Conservation (phyloP, 2,888 invertebrate species). For the Nudaria mundana region DNA sequence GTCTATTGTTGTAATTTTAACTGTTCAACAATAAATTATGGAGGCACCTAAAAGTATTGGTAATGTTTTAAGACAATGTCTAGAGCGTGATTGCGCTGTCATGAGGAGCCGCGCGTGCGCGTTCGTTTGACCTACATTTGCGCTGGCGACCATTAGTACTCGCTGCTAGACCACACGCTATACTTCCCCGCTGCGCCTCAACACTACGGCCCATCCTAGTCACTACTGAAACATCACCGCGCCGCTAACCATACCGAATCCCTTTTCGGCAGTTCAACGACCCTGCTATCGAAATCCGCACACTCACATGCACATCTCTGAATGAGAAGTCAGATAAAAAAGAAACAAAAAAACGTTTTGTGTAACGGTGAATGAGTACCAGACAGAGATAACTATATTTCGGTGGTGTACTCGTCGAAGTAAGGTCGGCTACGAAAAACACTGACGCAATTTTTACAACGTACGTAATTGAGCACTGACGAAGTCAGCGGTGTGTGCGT, state of each 20-base stretch:
- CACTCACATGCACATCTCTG: constrained; percentile 71
- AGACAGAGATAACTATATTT: constrained; percentile 80
- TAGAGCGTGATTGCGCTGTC: constrained; percentile 44
- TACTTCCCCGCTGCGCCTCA: constrained; percentile 33
- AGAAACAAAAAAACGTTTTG: constrained; percentile 67
- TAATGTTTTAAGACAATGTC: constrained; percentile 28
- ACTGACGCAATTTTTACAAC: constrained; percentile 81
- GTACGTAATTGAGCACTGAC: constrained; percentile 77
- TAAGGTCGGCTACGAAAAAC: constrained; percentile 79
- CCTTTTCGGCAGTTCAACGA: constrained; percentile 75
- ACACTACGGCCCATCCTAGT: constrained; percentile 42
- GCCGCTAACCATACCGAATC: constrained; percentile 64
- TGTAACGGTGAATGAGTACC: constrained; percentile 69
- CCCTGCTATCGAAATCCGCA: constrained; percentile 80
- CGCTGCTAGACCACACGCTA: constrained; percentile 55
- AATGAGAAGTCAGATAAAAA: constrained; percentile 65
- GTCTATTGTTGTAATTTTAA: constrained; percentile 4
- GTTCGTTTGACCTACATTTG: constrained; percentile 69
- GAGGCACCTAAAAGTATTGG: constrained; percentile 13
- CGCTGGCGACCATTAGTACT: constrained; percentile 53
- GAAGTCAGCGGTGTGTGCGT: constrained; percentile 72
- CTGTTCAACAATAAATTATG: constrained; percentile 14
- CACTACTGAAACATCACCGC: constrained; percentile 58
- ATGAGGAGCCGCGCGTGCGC: constrained; percentile 65
- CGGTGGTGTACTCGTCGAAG: constrained; percentile 60